These are phyloP conservation scores for Gari tellinella DNA, from an alignment of 2,888 invertebrate species.

Conservation along the genomic window DNA sequence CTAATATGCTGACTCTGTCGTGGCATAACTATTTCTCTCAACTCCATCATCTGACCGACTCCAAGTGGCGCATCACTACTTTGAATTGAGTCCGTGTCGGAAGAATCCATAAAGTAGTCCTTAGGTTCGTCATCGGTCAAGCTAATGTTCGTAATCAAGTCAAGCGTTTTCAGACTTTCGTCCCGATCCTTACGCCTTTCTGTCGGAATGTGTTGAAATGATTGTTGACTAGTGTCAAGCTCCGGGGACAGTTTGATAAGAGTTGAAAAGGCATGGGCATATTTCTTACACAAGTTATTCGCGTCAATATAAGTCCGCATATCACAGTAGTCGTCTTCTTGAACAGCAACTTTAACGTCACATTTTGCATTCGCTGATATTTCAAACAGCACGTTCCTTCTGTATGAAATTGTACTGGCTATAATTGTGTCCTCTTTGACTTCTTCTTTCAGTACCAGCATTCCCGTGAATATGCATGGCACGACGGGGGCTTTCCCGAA, in stretches of 20 bases:
- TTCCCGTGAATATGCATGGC: slow-evolving; percentile 78
- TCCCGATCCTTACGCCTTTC: slow-evolving; percentile 63
- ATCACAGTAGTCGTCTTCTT: slow-evolving; percentile 64
- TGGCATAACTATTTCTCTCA: slow-evolving; percentile 59
- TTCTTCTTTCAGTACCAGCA: slow-evolving; percentile 66
- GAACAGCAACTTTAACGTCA: slow-evolving; percentile 43
- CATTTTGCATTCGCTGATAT: slow-evolving; percentile 62
- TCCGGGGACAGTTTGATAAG: slow-evolving; percentile 77
- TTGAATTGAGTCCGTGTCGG: slow-evolving; percentile 67
- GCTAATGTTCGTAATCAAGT: slow-evolving; percentile 76
- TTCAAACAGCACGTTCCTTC: slow-evolving; percentile 77
- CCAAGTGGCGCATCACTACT: slow-evolving; percentile 60
- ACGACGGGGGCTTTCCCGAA: slow-evolving; percentile 78
- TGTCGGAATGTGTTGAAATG: slow-evolving; percentile 73
- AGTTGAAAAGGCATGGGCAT: slow-evolving; percentile 65
- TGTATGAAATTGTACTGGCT: slow-evolving; percentile 72
- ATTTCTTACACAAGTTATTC: slow-evolving; percentile 69
- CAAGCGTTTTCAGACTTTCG: slow-evolving; percentile 69
- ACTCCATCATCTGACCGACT: slow-evolving; percentile 65
- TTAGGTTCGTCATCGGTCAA: slow-evolving; percentile 71
- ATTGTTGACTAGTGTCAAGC: slow-evolving; percentile 70
- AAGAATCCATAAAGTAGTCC: slow-evolving; percentile 66
- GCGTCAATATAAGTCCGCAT: slow-evolving; percentile 71
- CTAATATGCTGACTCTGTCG: slow-evolving; percentile 37
- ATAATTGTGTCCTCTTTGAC: slow-evolving; percentile 65